Base-by-base conservation (phyloP, 23 tunicate genomes). In the Diplosoma virens region DNA sequence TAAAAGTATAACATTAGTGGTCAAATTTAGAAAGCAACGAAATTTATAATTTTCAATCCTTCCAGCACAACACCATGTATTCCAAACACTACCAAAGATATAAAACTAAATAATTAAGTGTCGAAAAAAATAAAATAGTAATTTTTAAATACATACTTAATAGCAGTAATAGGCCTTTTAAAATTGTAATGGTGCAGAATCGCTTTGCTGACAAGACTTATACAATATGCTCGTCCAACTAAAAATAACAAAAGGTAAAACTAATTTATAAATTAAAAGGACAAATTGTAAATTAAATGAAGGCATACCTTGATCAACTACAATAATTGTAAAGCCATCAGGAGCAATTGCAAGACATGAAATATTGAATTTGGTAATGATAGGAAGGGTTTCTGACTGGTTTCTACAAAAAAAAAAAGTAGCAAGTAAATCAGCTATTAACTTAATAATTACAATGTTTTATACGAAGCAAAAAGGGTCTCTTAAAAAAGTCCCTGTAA, bases 261-360 rank as follows among this genome's bases (percentile, higher is more conserved):
- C 11, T 9, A 45, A 45, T 45, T 16, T 9, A 11, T 45, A 45
- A 9, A 16, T 9, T 16, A 45, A 45, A 45, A 11, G 16, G 52
- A 45, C 52, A 9, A 45, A 58, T 14, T 21, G 7, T 58, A 14
- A 22, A 16, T 37, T 32, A 1, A 46, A 35, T 5, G 14, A 47
- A 7, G 31, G 52, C 53, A 35, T 46, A 86, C 92, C 82, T 80
- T 92, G 87, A 81, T 92, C 97, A 59, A 77, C 63, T 7, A 81
- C 70, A 58, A 92, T 81, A 1, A 81, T 85, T 18, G 84, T 46
- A 30, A 50, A 80, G 56, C 84, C 84, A 75, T 78, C 76, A 2
- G 97, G 97, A 24, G 97, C 75, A 58, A 92, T 56, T 6, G 97
- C 97, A 22, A 92, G 24, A 33, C 79, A 66, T 9, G 69, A 66